A percentile compares a stretch with the other conserved stretches of the same genome.
These are phyloP conservation scores for Carpatolechia fugitivella DNA, from an alignment of 2,888 invertebrate species.

Conservation along the genomic window DNA sequence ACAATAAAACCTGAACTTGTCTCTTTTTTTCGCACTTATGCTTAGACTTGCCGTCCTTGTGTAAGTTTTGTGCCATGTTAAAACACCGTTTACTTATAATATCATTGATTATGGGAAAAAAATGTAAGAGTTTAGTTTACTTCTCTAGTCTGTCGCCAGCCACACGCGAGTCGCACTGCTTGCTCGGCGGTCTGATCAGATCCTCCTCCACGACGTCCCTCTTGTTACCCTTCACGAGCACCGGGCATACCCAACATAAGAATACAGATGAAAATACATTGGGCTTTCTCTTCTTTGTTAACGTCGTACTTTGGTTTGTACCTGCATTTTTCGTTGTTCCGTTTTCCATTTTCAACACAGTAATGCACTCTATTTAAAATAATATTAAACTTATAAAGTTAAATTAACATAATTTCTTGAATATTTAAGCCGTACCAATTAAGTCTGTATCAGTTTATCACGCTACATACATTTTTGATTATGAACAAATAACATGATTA, in stretches of 20 bases:
- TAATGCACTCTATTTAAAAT: not conserved
- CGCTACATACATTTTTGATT: too few species aligned
- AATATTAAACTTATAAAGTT: too few species aligned
- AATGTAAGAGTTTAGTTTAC: not conserved
- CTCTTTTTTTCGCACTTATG: too few species aligned
- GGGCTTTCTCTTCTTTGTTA: conserved; percentile 47
- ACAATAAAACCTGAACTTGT: too few species aligned
- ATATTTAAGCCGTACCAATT: too few species aligned
- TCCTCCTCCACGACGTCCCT: conserved; percentile 82
- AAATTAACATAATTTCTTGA: too few species aligned
- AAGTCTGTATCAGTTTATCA: too few species aligned
- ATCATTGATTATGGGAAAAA: too few species aligned
- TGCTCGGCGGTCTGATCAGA: conserved; percentile 79
- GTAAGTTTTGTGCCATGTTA: too few species aligned
- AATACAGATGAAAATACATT: conserved; percentile 61
- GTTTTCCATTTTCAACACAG: conserved; percentile 30
- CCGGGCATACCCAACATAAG: conserved; percentile 71
- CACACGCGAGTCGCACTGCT: conserved; percentile 78
- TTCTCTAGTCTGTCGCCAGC: conserved; percentile 76
- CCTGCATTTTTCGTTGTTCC: conserved; percentile 26
- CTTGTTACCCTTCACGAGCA: conserved; percentile 74
- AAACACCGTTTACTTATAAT: too few species aligned
- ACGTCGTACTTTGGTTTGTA: conserved; percentile 23
- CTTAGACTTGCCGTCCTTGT: too few species aligned
- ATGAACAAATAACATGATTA: too few species aligned